These are phyloP conservation scores for Clavelina lepadiformis DNA, from an alignment of 23 tunicate species.

Conservation along the genomic window DNA sequence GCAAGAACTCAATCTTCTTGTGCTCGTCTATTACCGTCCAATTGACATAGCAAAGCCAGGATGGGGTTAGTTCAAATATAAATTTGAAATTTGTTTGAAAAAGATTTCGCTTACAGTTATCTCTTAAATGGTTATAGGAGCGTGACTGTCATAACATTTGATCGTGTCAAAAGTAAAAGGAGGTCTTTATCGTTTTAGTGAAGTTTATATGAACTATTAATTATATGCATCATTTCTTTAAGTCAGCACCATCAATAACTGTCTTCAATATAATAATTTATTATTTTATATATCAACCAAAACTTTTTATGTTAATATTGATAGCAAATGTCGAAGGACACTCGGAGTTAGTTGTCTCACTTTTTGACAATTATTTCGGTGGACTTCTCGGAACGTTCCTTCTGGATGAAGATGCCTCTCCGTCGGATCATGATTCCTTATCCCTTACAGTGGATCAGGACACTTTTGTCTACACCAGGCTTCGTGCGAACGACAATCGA, in stretches of 20 bases:
- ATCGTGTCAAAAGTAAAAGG: too few species aligned
- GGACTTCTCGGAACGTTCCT: slow-evolving; percentile 30
- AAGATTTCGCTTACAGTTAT: too few species aligned
- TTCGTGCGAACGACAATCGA: slow-evolving; percentile 34
- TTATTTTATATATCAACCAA: too few species aligned
- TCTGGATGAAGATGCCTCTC: slow-evolving; percentile 45
- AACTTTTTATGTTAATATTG: neutral
- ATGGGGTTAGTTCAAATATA: slow-evolving; percentile 72
- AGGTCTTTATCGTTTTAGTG: too few species aligned
- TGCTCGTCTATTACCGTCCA: slow-evolving; percentile 45
- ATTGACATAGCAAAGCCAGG: slow-evolving; percentile 16
- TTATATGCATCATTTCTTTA: too few species aligned
- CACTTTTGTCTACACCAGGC: slow-evolving; percentile 54
- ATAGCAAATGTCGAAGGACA: slow-evolving; percentile 31
- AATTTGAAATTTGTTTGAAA: too few species aligned
- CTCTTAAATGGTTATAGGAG: too few species aligned
- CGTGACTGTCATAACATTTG: too few species aligned
- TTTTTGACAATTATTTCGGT: slow-evolving; percentile 55
- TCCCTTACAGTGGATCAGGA: slow-evolving; percentile 53
- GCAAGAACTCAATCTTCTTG: slow-evolving; percentile 29
- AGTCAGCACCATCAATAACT: too few species aligned
- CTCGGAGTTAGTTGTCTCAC: slow-evolving; percentile 66
- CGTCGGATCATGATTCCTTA: slow-evolving; percentile 39
- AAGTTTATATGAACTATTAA: too few species aligned
- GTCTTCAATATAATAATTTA: too few species aligned